Evolutionary conservation across 1,140 invertebrate species (phyloP), one percentile per base, ranked within the genome.

Genomic region (Euura lappo): DNA sequence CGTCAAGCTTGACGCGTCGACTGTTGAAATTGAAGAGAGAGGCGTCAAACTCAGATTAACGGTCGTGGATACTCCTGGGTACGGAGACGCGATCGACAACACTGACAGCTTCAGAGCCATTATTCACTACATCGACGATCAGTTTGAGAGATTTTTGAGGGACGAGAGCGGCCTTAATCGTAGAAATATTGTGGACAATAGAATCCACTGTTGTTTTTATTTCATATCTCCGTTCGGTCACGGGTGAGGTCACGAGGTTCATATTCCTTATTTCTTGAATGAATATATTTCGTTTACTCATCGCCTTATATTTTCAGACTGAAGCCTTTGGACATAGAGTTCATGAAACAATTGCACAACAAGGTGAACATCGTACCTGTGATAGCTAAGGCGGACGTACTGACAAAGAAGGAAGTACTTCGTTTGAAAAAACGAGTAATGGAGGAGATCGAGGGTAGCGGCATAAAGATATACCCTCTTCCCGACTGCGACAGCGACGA

Each of bases 291-390:
- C 4, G 51, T 46, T 69, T 46, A 68, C 60, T 69, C 44, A 68
- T 28, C 72, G 8, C 73, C 45, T 70, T 64, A 67, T 67, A 68
- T 74, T 67, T 74, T 68, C 77, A 94, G 93, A 13, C 86, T 95
- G 69, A 95, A 95, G 79, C 94, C 94, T 0, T 86, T 99, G 74
- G 98, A 99, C 86, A 95, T 99, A 79, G 96, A 99, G 89, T 98
- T 99, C 83, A 99, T 99, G 98, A 99, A 99, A 83, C 94, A 98
- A 82, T 89, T 99, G 8, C 98, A 99, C 84, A 97, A 98, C 79
- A 99, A 98, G 92, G 95, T 98, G 3, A 99, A 99, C 85, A 98
- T 99, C 82, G 97, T 99, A 80, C 98, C 98, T 75, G 96, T 99
- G 2, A 98, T 99, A 83, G 98, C 98, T 67, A 99, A 99, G 90